Conservation (phyloP, 2,888 invertebrate species). For the Nycteola revayana region DNA sequence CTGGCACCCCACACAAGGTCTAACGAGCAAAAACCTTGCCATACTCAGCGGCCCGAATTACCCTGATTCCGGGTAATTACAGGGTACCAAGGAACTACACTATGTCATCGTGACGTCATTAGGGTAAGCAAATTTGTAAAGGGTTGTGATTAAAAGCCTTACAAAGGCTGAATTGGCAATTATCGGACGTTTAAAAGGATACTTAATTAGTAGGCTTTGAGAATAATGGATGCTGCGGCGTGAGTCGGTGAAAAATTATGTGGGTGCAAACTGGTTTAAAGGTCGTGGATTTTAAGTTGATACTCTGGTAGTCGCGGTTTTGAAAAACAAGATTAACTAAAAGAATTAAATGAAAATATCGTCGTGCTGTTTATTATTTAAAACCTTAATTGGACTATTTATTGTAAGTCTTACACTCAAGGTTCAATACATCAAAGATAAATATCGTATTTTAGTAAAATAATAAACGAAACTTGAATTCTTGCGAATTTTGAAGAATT, state of each 20-base stretch:
- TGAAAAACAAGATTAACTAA: too few relatives aligned
- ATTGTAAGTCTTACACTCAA: too few relatives aligned
- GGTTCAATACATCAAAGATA: too few relatives aligned
- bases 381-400: too few relatives aligned
- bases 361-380: too few relatives aligned
- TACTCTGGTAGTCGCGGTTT: too few relatives aligned
- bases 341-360: too few relatives aligned
- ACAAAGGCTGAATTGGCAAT: constrained; percentile 37
- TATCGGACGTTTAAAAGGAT: constrained; percentile 32
- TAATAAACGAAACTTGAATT: too few relatives aligned
- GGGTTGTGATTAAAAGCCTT: constrained; percentile 40
- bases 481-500: too few relatives aligned
- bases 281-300: too few relatives aligned
- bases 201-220: constrained; percentile 31
- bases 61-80: constrained; percentile 77
- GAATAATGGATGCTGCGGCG: constrained; percentile 11
- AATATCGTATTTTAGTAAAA: too few relatives aligned
- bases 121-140: constrained; percentile 70
- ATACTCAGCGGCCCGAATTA: constrained; percentile 66
- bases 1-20: constrained; percentile 23
- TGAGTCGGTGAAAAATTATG: not conserved
- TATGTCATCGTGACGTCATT: constrained; percentile 78
- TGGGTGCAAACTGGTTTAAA: too few relatives aligned
- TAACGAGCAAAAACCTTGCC: constrained; percentile 73
- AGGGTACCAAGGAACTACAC: constrained; percentile 59